These are phyloP conservation scores for Luehdorfia chinensis DNA, from an alignment of 1,140 invertebrate species.

Conservation along the genomic window DNA sequence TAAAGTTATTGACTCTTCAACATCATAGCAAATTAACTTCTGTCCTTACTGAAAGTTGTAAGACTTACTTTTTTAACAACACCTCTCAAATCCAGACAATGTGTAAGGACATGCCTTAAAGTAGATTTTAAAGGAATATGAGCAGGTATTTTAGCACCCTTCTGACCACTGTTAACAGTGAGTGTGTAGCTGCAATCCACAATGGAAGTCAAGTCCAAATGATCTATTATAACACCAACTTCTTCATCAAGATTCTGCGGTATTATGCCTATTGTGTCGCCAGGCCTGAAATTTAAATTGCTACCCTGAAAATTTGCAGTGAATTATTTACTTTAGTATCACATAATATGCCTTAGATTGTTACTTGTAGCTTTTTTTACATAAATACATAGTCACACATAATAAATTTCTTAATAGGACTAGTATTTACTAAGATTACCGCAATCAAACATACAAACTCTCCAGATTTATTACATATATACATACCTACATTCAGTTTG, in stretches of 20 bases:
- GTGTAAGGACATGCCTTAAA: conserved; percentile 54
- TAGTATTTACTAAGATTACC: background rate
- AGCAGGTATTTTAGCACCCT: conserved; percentile 46
- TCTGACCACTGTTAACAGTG: conserved; percentile 24
- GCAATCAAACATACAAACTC: no score
- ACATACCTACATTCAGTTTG: no score
- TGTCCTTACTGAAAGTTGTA: no score
- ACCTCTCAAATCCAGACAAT: conserved; percentile 66
- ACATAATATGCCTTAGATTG: background rate
- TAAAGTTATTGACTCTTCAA: no score
- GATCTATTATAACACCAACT: conserved; percentile 36
- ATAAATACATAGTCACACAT: background rate
- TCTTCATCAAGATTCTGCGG: conserved; percentile 41
- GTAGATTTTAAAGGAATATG: conserved; percentile 64
- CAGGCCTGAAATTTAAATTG: conserved; percentile 48
- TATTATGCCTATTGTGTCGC: conserved; percentile 55
- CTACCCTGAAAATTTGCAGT: conserved; percentile 42
- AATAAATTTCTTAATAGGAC: conserved; percentile 5
- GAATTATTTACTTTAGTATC: conserved; percentile 6
- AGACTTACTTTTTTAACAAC: conserved; percentile 70
- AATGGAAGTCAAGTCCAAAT: conserved; percentile 32
- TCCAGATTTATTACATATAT: no score
- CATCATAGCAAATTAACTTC: no score
- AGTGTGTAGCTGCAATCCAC: conserved; percentile 36
- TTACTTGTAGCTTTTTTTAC: no score